A percentile compares a stretch with the other conserved stretches of the same genome.
phyloP scores from a whole-genome alignment of 2,113 vertebrate genomes.

The Oreochromis tanganicae region DNA sequence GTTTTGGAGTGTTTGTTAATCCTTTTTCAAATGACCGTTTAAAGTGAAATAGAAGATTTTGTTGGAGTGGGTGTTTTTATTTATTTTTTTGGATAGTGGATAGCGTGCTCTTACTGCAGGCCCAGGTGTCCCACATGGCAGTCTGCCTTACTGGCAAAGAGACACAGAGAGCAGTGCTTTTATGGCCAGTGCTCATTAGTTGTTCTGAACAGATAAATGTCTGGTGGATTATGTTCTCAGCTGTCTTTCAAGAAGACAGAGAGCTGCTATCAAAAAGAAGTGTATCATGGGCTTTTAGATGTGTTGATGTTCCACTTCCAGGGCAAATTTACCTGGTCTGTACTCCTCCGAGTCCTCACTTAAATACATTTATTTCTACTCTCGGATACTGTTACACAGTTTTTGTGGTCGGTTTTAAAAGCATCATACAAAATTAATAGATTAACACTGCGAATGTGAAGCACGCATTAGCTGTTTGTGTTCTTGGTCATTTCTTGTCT shows the following conservation, averaged over 20 bases:
- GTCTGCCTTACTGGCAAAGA: neutral
- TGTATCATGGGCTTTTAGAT: conserved; percentile 21
- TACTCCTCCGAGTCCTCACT: neutral
- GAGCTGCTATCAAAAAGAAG: conserved; percentile 7
- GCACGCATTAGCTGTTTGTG: neutral
- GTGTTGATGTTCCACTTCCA: neutral
- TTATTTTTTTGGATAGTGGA: neutral
- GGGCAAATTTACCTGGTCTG: conserved; percentile 14
- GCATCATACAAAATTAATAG: neutral
- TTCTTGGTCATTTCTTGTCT: neutral
- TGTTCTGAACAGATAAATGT: conserved; percentile 22
- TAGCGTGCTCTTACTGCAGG: neutral
- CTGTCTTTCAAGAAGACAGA: conserved; percentile 20
- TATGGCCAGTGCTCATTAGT: conserved; percentile 4
- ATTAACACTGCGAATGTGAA: neutral
- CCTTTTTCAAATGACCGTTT: neutral
- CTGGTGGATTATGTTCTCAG: conserved; percentile 24
- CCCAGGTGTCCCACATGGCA: neutral
- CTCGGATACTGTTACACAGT: neutral
- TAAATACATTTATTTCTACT: conserved; percentile 11
- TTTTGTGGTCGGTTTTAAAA: neutral
- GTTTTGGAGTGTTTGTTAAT: neutral
- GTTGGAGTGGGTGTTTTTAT: neutral
- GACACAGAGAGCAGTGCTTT: neutral
- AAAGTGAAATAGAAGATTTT: neutral